These are phyloP conservation scores for Eucera pruinosa DNA, from an alignment of 2,888 invertebrate genomes.

Conservation along the genomic window DNA sequence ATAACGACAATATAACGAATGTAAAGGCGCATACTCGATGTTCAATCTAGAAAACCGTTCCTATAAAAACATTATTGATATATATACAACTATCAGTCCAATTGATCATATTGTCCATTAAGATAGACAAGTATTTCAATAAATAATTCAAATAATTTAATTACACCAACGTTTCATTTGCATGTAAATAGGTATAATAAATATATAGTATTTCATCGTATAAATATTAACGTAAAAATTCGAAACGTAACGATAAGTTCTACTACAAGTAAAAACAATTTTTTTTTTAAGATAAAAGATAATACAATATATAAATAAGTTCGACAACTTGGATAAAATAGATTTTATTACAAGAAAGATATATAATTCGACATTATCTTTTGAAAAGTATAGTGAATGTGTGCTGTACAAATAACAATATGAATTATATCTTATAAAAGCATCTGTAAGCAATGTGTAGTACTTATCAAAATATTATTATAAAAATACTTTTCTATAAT, in stretches of 20 bases:
- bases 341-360: constrained; percentile 56
- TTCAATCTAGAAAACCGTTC: constrained; percentile 48
- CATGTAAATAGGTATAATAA: constrained; percentile 16
- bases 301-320: background rate
- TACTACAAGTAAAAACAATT: background rate
- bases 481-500: constrained; percentile 45
- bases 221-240: background rate
- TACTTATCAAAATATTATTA: constrained; percentile 49
- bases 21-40: constrained; percentile 50
- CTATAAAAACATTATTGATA: constrained; percentile 35
- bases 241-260: background rate
- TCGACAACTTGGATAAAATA: constrained; percentile 27
- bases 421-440: constrained; percentile 50
- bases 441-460: constrained; percentile 49
- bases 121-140: constrained; percentile 36
- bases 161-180: constrained; percentile 2
- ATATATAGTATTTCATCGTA: constrained; percentile 2
- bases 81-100: constrained; percentile 10
- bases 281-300: background rate
- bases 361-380: constrained; percentile 41
- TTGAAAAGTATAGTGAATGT: constrained; percentile 36
- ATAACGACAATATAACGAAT: constrained; percentile 80
- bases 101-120: constrained; percentile 25
- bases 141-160: constrained; percentile 33
- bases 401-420: constrained; percentile 62